phyloP scores from a whole-genome alignment of 2,797 vertebrate genomes.

The Sphenodon punctatus region DNA sequence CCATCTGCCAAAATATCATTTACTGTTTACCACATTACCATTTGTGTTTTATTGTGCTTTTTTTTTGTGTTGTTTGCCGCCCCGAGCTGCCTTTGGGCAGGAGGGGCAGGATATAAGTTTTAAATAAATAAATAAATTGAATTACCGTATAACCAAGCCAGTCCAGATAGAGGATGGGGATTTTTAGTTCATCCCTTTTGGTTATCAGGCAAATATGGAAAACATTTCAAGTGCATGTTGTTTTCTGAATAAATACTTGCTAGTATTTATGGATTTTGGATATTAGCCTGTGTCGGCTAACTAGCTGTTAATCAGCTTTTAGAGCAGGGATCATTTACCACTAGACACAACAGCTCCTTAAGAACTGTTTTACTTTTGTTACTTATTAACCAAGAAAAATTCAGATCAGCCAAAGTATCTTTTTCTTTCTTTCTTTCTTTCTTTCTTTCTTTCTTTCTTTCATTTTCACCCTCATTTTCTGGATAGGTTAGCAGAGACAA shows the following conservation, averaged over 20 bases:
- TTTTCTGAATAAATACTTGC: constrained; percentile 2
- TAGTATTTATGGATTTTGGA: neutral
- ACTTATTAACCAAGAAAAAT: constrained; percentile 62
- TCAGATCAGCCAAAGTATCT: constrained; percentile 55
- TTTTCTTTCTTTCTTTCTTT: constrained; percentile 55
- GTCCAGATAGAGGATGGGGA: too few relatives aligned
- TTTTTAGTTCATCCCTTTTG: constrained; percentile 1
- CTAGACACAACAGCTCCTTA: constrained; percentile 34
- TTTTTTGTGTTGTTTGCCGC: too few relatives aligned
- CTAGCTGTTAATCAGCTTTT: neutral
- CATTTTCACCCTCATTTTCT: constrained; percentile 52
- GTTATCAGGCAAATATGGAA: neutral
- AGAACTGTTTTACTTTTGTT: constrained; percentile 51
- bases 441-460: too few relatives aligned
- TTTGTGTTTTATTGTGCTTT: constrained; percentile 37
- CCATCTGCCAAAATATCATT: too few relatives aligned
- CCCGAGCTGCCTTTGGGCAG: too few relatives aligned
- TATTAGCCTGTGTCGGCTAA: neutral
- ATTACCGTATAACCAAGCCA: too few relatives aligned
- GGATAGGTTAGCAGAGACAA: constrained; percentile 34
- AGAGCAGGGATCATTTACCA: constrained; percentile 31
- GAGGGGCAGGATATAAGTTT: too few relatives aligned
- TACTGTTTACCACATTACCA: neutral
- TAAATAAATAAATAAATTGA: too few relatives aligned
- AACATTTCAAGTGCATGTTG: neutral